phyloP scores from a whole-genome alignment of 2,888 invertebrate species.

The Sphaerophoria taeniata region DNA sequence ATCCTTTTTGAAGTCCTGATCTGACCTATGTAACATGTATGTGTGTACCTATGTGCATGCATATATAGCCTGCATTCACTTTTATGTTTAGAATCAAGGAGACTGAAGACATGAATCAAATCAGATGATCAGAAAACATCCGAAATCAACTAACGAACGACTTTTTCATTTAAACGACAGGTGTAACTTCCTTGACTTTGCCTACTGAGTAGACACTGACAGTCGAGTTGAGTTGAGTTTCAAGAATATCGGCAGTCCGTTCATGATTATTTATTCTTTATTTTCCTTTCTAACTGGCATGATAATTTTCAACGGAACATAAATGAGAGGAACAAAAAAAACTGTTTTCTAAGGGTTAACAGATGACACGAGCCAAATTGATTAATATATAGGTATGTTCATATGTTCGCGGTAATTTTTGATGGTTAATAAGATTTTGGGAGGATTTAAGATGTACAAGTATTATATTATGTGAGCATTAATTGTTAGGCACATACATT shows the following conservation, averaged over 20 bases:
- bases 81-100: not conserved
- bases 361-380: slow-evolving; percentile 25
- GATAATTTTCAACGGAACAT: not conserved
- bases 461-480: no score
- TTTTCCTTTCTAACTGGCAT: not conserved
- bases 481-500: no score
- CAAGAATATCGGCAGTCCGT: not conserved
- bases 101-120: not conserved
- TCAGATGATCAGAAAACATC: not conserved
- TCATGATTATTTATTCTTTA: slow-evolving; percentile 21
- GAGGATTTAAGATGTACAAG: no score
- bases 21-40: no score
- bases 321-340: not conserved
- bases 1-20: no score
- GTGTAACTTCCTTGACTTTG: not conserved
- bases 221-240: not conserved
- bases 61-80: no score
- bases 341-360: slow-evolving; percentile 10
- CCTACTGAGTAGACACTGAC: no score
- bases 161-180: slow-evolving; percentile 28
- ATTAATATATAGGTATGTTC: slow-evolving; percentile 13
- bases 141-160: not conserved
- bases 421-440: no score
- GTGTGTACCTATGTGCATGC: no score
- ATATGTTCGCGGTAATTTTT: no score